These are phyloP conservation scores for Neolamprologus falcicula DNA, from an alignment of 2,113 vertebrate species.

Conservation along the genomic window DNA sequence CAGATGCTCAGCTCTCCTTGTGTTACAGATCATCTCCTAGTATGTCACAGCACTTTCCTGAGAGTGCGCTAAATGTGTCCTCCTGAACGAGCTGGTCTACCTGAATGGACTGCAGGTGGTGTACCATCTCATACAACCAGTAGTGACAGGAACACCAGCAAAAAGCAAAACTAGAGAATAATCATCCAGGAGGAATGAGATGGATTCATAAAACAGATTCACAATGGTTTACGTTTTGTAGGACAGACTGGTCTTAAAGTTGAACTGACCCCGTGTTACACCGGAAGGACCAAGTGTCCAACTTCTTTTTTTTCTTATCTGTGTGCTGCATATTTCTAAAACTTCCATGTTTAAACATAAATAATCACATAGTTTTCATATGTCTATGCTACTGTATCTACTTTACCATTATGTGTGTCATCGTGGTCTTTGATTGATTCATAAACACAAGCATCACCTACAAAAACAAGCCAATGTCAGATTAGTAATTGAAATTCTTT, in stretches of 20 bases:
- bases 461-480: not conserved
- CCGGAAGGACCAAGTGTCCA: accelerated
- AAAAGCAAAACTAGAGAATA: accelerated
- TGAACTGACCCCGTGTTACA: accelerated
- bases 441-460: not conserved
- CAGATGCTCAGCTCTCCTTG: not conserved
- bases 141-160: accelerated
- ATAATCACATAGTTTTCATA: not conserved
- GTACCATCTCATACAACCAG: accelerated
- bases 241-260: accelerated
- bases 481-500: accelerated
- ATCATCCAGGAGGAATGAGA: not conserved
- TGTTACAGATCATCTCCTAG: not conserved
- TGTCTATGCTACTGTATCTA: accelerated
- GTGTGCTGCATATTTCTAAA: not conserved
- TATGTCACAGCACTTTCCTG: accelerated
- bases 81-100: not conserved
- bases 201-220: not conserved
- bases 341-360: not conserved
- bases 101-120: not conserved
- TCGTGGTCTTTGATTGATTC: not conserved
- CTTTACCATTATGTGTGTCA: not conserved
- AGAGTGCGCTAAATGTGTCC: accelerated
- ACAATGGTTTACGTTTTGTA: accelerated
- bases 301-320: accelerated